Percentiles rank a stretch among this genome's conserved stretches.
phyloP scores from a whole-genome alignment of 2,113 vertebrate species.

The Gymnocephalus cernua region DNA sequence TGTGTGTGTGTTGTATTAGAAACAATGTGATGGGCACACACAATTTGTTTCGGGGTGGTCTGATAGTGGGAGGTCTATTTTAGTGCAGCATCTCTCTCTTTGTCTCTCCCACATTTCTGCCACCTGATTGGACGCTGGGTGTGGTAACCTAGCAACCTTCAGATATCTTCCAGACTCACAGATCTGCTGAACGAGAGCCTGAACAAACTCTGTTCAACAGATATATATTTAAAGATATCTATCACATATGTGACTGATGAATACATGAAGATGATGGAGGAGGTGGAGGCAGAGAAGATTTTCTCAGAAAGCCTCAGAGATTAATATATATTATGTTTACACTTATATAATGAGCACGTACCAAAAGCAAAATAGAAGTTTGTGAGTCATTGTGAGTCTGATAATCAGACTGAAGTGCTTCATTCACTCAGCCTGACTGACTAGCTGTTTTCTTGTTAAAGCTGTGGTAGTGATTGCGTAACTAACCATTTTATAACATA shows the following conservation, averaged over 20 bases:
- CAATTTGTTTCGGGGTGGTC: slow-evolving; percentile 39
- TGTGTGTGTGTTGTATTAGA: not conserved
- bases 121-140: slow-evolving; percentile 59
- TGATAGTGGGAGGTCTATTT: slow-evolving; percentile 52
- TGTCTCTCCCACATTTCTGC: slow-evolving; percentile 45
- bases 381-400: too few relatives aligned
- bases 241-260: not conserved
- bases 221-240: not conserved
- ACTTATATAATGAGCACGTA: too few relatives aligned
- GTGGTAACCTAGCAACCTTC: slow-evolving; percentile 69
- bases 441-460: too few relatives aligned
- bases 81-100: slow-evolving; percentile 27
- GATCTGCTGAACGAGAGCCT: not conserved
- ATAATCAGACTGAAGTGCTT: too few relatives aligned
- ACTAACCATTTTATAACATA: too few relatives aligned
- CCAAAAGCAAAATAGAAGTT: too few relatives aligned
- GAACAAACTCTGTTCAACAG: not conserved
- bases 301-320: too few relatives aligned
- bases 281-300: not conserved
- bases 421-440: too few relatives aligned
- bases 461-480: too few relatives aligned
- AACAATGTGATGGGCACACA: not conserved
- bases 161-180: slow-evolving; percentile 54
- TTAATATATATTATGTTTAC: too few relatives aligned
- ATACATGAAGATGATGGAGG: not conserved